Percentiles rank a stretch among this genome's conserved stretches.
These are phyloP conservation scores for Oscarella lobularis DNA, from an alignment of 37 sponge, comb jelly and placozoan genomes.

Conservation along the genomic window DNA sequence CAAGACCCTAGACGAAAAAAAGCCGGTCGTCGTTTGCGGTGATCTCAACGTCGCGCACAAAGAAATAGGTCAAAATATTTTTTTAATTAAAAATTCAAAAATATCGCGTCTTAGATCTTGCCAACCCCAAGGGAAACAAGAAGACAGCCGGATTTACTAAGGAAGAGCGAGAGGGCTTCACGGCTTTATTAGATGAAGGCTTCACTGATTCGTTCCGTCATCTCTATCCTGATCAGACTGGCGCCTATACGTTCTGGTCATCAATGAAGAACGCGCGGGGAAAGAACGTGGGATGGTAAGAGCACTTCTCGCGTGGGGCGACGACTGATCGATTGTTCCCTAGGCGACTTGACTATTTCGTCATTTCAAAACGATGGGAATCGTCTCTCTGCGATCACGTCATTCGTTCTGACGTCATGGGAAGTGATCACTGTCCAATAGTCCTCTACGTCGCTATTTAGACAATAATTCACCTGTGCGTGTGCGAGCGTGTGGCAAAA, in stretches of 20 bases:
- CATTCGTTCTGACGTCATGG: slow-evolving; percentile 48
- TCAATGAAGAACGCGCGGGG: slow-evolving; percentile 59
- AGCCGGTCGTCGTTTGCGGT: slow-evolving; percentile 83
- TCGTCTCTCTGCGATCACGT: slow-evolving; percentile 44
- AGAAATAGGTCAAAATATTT: slow-evolving; percentile 66
- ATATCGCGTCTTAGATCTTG: slow-evolving; percentile 38
- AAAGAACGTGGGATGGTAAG: slow-evolving; percentile 79
- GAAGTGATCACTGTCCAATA: slow-evolving; percentile 95
- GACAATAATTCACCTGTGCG: too few relatives aligned
- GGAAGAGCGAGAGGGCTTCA: slow-evolving; percentile 83
- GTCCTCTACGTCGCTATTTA: slow-evolving; percentile 26
- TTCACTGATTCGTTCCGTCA: slow-evolving; percentile 81
- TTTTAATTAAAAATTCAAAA: too few relatives aligned
- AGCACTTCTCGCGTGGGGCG: too few relatives aligned
- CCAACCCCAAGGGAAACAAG: slow-evolving; percentile 72
- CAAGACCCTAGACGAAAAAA: slow-evolving; percentile 46
- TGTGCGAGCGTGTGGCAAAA: too few relatives aligned
- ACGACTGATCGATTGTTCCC: too few relatives aligned
- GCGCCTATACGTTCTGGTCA: slow-evolving; percentile 89
- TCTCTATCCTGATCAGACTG: slow-evolving; percentile 63
- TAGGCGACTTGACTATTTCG: slow-evolving; percentile 93
- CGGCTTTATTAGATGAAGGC: slow-evolving; percentile 38
- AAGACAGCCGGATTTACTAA: slow-evolving; percentile 84
- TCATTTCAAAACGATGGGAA: slow-evolving; percentile 53
- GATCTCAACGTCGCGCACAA: slow-evolving; percentile 90